These are phyloP conservation scores for Notolepis coatsorum DNA, from an alignment of 2,797 vertebrate genomes.

Conservation along the genomic window DNA sequence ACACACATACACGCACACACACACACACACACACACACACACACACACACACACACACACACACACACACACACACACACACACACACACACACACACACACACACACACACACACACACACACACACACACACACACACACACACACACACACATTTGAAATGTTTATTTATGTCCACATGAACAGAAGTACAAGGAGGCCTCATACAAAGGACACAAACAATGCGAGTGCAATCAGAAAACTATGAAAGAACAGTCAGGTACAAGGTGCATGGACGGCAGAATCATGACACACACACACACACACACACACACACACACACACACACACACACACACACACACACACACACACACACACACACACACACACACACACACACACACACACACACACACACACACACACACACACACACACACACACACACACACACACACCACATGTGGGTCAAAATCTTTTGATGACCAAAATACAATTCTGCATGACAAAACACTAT, in stretches of 20 bases:
- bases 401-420: not conserved
- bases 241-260: too few species aligned
- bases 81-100: slow-evolving; percentile 29
- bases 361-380: not conserved
- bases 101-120: not conserved
- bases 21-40: too few species aligned
- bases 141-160: not conserved
- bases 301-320: not conserved
- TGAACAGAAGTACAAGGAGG: too few species aligned
- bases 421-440: not conserved
- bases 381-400: not conserved
- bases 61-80: not conserved
- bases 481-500: too few species aligned
- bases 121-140: not conserved
- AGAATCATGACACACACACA: too few species aligned
- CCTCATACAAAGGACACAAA: too few species aligned
- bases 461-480: too few species aligned
- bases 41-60: not conserved
- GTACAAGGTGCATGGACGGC: too few species aligned
- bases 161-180: too few species aligned
- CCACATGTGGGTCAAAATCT: not conserved
- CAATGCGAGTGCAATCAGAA: too few species aligned
- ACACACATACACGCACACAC: not conserved
- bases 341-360: slow-evolving; percentile 29
- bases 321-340: not conserved